Evolutionary conservation across 2,888 invertebrate species (phyloP).

Genomic region (Monopis laevigella): DNA sequence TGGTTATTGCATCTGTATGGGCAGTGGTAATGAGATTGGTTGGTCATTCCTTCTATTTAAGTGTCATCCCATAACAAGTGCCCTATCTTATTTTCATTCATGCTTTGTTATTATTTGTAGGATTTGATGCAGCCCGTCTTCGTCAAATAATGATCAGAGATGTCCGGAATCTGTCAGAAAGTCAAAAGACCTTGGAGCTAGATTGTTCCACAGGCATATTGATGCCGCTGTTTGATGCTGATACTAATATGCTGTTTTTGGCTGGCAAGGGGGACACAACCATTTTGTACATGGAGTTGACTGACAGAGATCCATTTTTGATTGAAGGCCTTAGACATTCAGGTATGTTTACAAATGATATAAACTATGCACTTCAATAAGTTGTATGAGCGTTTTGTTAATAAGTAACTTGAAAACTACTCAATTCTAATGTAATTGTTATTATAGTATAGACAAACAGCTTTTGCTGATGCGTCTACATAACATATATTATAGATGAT

Average conservation of each 20-base stretch:
- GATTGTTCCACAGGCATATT: slow-evolving; percentile 91
- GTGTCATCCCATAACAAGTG: background rate
- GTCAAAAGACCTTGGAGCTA: slow-evolving; percentile 81
- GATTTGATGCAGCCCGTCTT: slow-evolving; percentile 86
- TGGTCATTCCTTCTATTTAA: background rate
- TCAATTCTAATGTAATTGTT: too few species aligned
- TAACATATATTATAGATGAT: too few species aligned
- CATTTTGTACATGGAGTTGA: slow-evolving; percentile 89
- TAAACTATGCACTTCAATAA: too few species aligned
- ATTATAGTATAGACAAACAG: too few species aligned
- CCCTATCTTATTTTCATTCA: background rate
- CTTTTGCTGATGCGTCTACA: too few species aligned
- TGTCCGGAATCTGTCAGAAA: slow-evolving; percentile 78
- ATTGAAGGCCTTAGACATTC: slow-evolving; percentile 88
- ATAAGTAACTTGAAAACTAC: too few species aligned
- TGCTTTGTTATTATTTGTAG: slow-evolving; percentile 24
- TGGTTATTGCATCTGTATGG: background rate
- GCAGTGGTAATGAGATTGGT: background rate
- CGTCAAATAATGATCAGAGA: slow-evolving; percentile 92
- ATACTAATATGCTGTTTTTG: slow-evolving; percentile 94
- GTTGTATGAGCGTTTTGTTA: too few species aligned
- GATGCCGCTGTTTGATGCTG: slow-evolving; percentile 92
- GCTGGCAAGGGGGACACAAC: slow-evolving; percentile 95
- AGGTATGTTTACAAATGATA: slow-evolving; percentile 40
- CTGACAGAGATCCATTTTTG: slow-evolving; percentile 88